These are phyloP conservation scores for Naja naja DNA, from an alignment of 2,113 vertebrate genomes.

Conservation along the genomic window DNA sequence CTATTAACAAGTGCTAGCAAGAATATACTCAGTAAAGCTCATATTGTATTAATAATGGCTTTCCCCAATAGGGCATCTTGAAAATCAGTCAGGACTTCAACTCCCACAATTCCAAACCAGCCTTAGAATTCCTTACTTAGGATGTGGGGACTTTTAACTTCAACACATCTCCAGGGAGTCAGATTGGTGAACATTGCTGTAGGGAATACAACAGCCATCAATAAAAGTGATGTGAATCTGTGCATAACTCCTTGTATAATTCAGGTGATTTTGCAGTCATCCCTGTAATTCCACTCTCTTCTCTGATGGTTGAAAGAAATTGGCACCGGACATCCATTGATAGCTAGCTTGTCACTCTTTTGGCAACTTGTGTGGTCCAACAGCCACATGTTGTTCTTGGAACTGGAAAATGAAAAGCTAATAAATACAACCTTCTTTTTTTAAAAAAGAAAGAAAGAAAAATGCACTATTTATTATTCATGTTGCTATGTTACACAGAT, in stretches of 20 bases:
- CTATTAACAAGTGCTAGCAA: background rate
- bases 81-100: background rate
- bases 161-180: background rate
- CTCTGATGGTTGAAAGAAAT: background rate
- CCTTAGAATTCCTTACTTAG: background rate
- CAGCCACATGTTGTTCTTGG: background rate
- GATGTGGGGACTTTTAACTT: background rate
- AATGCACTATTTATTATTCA: conserved; percentile 1
- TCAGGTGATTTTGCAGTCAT: background rate
- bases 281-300: background rate
- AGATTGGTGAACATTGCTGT: background rate
- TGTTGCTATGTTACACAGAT: conserved; percentile 22
- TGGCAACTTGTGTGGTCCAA: background rate
- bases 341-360: background rate
- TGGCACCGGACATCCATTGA: background rate
- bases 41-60: background rate
- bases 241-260: background rate
- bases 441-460: background rate
- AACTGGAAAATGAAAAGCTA: background rate
- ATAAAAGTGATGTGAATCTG: background rate
- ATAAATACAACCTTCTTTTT: background rate
- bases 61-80: background rate
- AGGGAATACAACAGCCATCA: background rate
- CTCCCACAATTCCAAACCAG: background rate
- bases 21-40: background rate